Evolutionary conservation across 2,113 vertebrate species (phyloP), one percentile per base, ranked within the genome.

Genomic region (Microcebus lehilahytsara): DNA sequence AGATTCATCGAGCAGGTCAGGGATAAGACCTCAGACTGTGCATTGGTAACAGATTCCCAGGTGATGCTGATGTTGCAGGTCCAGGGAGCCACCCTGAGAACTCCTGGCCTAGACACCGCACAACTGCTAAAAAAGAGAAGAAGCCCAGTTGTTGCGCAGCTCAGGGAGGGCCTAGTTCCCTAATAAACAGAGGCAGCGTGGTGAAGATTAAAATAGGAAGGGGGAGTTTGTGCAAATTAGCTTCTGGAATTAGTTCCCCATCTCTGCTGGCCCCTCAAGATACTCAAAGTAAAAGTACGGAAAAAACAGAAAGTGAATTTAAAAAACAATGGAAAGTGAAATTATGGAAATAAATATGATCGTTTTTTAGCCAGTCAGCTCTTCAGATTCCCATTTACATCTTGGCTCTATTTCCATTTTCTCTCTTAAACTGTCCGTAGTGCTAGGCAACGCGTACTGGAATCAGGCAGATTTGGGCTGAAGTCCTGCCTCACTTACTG

Each of bases 241-340:
- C 27, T 37, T 37, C 94, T 95, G 60, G 30, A 22, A 42, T 83
- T 46, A 51, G 23, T 51, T 86, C 14, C 14, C 40, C 58, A 85
- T 96, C 91, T 88, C 40, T 49, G 14, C 51, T 86, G 53, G 72
- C 17, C 81, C 84, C 32, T 88, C 62, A 81, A 64, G 42, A 88
- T 16, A 46, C 25, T 88, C 64, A 53, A 25, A 97, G 80, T n/a
- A 51, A 74, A 96, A 88, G 19, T n/a, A 77, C 64, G 46, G 46
- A 94, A 93, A 58, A 78, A 49, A 93, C 58, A 32, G 56, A 90
- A 95, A 95, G 30, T 3, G 53, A 95, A 88, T 62, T 25, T 62
- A 9, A 62, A 95, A 93, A 93, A 75, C 78, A 58, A 94, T 67
- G n/a, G 56, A 90, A 95, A 94, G 30, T 5, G 53, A 95, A 88